A percentile compares a stretch with the other conserved stretches of the same genome.
Evolutionary conservation across 1,140 invertebrate genomes (phyloP).

Genomic region (Heliothis virescens): DNA sequence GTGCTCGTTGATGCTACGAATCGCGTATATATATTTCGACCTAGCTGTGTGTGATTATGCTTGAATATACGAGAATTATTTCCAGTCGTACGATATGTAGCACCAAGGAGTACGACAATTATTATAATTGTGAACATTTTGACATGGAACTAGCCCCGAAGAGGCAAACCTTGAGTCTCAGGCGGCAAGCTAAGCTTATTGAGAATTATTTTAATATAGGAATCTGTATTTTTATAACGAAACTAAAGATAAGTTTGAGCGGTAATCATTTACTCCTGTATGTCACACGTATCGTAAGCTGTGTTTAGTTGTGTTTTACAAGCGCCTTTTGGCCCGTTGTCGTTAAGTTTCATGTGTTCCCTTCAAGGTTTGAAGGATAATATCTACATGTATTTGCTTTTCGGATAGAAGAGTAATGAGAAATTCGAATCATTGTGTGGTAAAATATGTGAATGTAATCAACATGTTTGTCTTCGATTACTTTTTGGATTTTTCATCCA

Average conservation of each 20-base stretch:
- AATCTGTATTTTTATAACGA: constrained; percentile 85
- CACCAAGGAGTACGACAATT: not conserved
- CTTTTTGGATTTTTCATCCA: too few species aligned
- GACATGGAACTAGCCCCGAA: constrained; percentile 65
- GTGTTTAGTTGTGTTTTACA: constrained; percentile 65
- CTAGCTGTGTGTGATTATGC: constrained; percentile 28
- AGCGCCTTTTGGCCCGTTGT: constrained; percentile 76
- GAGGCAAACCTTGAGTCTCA: constrained; percentile 82
- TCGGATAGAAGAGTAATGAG: constrained; percentile 32
- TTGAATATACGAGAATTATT: not conserved
- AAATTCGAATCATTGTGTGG: not conserved
- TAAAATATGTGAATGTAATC: not conserved
- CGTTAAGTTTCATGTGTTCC: constrained; percentile 70
- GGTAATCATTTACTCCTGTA: constrained; percentile 69
- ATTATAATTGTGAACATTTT: constrained; percentile 52
- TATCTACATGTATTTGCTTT: constrained; percentile 54
- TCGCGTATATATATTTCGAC: not conserved
- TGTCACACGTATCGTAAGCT: constrained; percentile 69
- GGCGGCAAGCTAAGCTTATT: constrained; percentile 80
- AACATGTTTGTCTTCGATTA: not conserved
- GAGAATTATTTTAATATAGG: constrained; percentile 83
- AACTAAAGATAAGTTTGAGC: constrained; percentile 76
- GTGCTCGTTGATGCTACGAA: constrained; percentile 10
- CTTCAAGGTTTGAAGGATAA: constrained; percentile 46
- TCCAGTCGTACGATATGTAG: not conserved